Base-by-base conservation (phyloP, 2,797 vertebrate species). In the Sylvia borin region DNA sequence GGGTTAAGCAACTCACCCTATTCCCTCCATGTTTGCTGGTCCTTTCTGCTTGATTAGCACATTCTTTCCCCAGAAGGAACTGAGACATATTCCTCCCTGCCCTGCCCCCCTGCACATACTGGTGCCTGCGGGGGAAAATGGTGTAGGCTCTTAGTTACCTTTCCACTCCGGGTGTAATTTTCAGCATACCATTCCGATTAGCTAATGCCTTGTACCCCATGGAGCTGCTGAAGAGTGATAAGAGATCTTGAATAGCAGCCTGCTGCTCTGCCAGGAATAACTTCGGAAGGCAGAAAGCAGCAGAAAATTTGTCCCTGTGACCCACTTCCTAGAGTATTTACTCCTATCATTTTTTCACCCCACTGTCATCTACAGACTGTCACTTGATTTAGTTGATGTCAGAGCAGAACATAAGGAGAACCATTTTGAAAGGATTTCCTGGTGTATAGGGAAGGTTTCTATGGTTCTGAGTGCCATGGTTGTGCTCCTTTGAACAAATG, bases 131-230 rank as follows among this genome's bases (percentile, higher is more conserved):
- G 51, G 51, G 36, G 50, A 50, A 54, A 76, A 71, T 8, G 13
- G 36, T 38, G 83, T 48, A 71, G 53, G 31, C 13, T 90, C 32
- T 47, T 57, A n/a, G 78, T 71, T 88, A 83, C 88, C 87, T 94
- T 95, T 77, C 58, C 14, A 12, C 48, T 77, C 7, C 0, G 5
- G 32, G 62, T 92, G 20, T 43, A 40, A 61, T 91, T 86, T 86
- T 68, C 47, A 78, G 76, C 92, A 95, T 95, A 88, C 88, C 92
- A 75, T 88, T 95, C 50, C 18, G 43, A 65, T 94, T 83, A 95
- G 58, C 66, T 95, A 92, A 84, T 75, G 76, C 73, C 31, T 93
- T 11, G 2, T 71, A 61, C 18, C 50, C 22, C 4, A 0, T 67
- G 54, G 66, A 68, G 68, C 80, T 88, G 61, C 75, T 80, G 64